Conservation (phyloP, 2,888 invertebrate species). For the Ophion ventricosus region DNA sequence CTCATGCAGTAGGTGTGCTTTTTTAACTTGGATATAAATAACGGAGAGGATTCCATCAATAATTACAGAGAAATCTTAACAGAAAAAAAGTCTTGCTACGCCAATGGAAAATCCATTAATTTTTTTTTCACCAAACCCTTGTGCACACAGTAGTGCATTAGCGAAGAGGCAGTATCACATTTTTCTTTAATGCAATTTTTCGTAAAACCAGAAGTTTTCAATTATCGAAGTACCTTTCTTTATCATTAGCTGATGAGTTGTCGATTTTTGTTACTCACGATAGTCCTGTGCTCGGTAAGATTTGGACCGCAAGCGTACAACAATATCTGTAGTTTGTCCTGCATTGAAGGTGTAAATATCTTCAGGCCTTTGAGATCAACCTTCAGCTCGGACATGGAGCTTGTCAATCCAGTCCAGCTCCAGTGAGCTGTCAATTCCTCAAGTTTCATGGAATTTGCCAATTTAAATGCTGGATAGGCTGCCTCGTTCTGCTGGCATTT, state of each 20-base stretch:
- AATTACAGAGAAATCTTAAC: no score
- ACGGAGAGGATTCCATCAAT: no score
- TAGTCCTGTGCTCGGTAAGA: conserved; percentile 86
- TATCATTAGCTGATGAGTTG: neutral
- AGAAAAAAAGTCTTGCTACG: no score
- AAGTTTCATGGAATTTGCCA: conserved; percentile 88
- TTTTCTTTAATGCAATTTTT: neutral
- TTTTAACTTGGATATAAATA: no score
- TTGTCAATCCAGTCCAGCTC: conserved; percentile 85
- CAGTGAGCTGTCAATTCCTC: conserved; percentile 88
- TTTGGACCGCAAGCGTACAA: conserved; percentile 86
- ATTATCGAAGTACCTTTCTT: neutral
- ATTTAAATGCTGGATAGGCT: conserved; percentile 89
- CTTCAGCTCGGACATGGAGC: conserved; percentile 83
- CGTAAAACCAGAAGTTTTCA: neutral
- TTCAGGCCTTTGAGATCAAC: conserved; percentile 85
- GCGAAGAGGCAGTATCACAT: no score
- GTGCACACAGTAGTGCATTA: no score
- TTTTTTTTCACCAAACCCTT: no score
- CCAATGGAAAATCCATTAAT: no score
- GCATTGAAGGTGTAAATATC: conserved; percentile 86
- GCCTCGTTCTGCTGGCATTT: conserved; percentile 89
- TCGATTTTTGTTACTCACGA: conserved; percentile 71
- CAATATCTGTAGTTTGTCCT: conserved; percentile 86
- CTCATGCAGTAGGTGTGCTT: no score